Conservation (phyloP, 1,140 invertebrate genomes). For the Propsilocerus akamusi region DNA sequence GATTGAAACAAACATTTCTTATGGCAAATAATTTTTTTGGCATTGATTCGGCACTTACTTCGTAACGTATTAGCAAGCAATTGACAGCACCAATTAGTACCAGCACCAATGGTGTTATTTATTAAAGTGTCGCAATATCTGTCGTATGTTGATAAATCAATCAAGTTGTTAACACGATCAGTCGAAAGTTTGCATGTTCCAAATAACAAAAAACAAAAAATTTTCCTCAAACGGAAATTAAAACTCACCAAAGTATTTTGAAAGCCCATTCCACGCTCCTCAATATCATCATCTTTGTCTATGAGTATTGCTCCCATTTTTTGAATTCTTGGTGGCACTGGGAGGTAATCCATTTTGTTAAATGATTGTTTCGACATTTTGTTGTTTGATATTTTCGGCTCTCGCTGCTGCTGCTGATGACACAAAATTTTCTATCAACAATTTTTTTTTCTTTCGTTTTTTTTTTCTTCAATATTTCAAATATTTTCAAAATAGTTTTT, state of each 20-base stretch:
- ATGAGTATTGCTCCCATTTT: not conserved
- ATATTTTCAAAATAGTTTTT: not conserved
- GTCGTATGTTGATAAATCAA: no score
- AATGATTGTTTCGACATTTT: constrained; percentile 4
- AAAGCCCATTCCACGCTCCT: constrained; percentile 50
- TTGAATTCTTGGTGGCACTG: not conserved
- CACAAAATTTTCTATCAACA: not conserved
- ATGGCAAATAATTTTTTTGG: no score
- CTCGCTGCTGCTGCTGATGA: not conserved
- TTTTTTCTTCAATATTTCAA: not conserved
- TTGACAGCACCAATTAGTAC: no score
- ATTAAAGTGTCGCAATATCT: no score
- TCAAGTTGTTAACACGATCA: no score
- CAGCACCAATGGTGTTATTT: no score
- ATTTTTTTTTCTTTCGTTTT: not conserved
- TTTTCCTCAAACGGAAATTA: no score
- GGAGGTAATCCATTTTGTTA: not conserved
- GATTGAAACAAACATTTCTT: no score
- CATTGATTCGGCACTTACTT: no score
- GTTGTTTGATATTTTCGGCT: not conserved
- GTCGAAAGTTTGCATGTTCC: no score
- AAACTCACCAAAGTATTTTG: constrained; percentile 62
- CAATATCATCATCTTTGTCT: constrained; percentile 17
- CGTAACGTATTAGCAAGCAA: no score
- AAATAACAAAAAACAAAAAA: no score